Evolutionary conservation across 2,888 invertebrate species (phyloP).

Genomic region (Orthosia incerta): DNA sequence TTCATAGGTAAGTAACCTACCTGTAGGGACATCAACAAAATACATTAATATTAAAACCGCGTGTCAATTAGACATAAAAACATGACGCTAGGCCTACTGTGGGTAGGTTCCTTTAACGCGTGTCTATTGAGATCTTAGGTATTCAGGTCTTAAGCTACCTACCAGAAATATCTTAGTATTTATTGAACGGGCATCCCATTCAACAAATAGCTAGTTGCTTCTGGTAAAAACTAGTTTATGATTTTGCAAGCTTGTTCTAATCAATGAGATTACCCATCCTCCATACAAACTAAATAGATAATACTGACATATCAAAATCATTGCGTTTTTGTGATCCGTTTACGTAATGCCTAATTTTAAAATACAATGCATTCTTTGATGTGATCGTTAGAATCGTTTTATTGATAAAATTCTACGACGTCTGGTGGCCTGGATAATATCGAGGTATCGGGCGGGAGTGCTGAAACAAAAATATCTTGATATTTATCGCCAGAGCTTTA

Average conservation of each 20-base stretch:
- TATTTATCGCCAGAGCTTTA: constrained; percentile 3
- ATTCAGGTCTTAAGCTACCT: no score
- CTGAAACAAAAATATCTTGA: not conserved
- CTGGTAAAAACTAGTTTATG: constrained; percentile 17
- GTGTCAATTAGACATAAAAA: constrained; percentile 53
- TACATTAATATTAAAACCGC: constrained; percentile 66
- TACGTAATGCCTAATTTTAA: constrained; percentile 44
- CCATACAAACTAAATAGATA: not conserved
- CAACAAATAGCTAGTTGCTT: not conserved
- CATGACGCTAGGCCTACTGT: constrained; percentile 39
- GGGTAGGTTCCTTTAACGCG: not conserved
- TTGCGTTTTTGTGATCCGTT: constrained; percentile 21
- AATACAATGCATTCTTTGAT: constrained; percentile 35
- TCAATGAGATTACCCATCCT: constrained; percentile 21
- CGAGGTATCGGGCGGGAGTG: not conserved
- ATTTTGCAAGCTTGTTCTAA: constrained; percentile 21
- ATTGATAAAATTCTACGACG: constrained; percentile 26
- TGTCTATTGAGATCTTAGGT: not conserved
- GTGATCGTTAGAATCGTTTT: constrained; percentile 33
- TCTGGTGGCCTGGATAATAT: constrained; percentile 6
- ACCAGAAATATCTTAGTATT: not conserved
- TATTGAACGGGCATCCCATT: not conserved
- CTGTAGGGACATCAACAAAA: constrained; percentile 36
- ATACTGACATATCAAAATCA: constrained; percentile 21
- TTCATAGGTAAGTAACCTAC: constrained; percentile 37